phyloP scores from a whole-genome alignment of 2,113 vertebrate genomes.

The Tor tambroides region DNA sequence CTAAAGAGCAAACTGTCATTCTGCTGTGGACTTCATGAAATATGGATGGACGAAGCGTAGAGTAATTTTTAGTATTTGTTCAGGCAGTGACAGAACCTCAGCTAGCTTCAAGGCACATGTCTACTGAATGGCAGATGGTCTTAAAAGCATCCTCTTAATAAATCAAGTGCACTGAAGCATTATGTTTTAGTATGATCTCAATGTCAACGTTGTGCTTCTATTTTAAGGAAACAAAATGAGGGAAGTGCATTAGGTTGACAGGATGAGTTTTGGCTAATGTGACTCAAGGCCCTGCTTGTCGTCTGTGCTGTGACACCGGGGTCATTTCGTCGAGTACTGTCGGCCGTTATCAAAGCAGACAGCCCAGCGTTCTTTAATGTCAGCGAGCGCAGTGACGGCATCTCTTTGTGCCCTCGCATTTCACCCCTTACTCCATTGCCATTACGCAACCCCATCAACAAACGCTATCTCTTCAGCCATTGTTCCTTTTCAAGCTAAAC shows the following conservation, averaged over 20 bases:
- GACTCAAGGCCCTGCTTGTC: conserved; percentile 19
- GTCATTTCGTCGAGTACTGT: conserved; percentile 39
- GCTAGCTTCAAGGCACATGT: conserved; percentile 2
- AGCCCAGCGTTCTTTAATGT: conserved; percentile 38
- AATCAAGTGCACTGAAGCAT: conserved; percentile 29
- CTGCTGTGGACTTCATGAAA: background rate
- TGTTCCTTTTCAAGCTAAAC: too few species aligned
- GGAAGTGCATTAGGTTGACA: conserved; percentile 70
- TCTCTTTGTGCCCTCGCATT: conserved; percentile 22
- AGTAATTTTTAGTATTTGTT: background rate
- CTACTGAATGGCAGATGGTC: background rate
- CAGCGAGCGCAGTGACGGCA: background rate
- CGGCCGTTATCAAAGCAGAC: conserved; percentile 54
- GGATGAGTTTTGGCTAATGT: conserved; percentile 55
- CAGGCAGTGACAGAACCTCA: background rate
- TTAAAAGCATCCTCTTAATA: conserved; percentile 38
- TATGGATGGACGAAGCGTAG: background rate
- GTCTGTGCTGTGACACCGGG: background rate
- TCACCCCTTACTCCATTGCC: background rate
- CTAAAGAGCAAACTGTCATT: conserved; percentile 31
- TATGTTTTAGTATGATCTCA: conserved; percentile 18
- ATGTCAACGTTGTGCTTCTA: conserved; percentile 40
- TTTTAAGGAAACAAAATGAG: conserved; percentile 54
- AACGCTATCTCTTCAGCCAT: background rate
- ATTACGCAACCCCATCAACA: background rate